Conservation (phyloP, 2,888 invertebrate genomes). For the Dryocosmus kuriphilus region DNA sequence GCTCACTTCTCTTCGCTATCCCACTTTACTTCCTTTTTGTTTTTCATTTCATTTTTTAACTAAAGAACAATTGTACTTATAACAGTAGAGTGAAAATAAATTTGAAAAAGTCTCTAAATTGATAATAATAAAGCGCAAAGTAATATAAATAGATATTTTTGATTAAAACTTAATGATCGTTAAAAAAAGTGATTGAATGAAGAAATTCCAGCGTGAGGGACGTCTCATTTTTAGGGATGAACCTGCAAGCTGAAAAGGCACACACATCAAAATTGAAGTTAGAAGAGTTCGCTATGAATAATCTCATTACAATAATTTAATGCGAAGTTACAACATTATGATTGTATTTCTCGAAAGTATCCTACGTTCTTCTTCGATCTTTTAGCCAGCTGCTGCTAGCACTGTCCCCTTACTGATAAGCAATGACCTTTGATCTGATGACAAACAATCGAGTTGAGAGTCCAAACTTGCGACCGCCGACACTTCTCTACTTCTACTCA, state of each 20-base stretch:
- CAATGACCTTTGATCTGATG: conserved; percentile 65
- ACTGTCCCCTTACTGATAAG: conserved; percentile 54
- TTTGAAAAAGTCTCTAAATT: too few species aligned
- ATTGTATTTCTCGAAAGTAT: conserved; percentile 28
- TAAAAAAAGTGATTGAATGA: background rate
- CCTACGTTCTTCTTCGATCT: conserved; percentile 46
- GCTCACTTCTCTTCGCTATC: too few species aligned
- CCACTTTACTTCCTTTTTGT: too few species aligned
- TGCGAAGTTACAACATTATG: background rate
- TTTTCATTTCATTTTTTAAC: too few species aligned
- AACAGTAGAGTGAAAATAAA: too few species aligned
- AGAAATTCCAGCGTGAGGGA: background rate
- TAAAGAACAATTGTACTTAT: too few species aligned
- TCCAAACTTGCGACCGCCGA: conserved; percentile 50
- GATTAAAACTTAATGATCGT: background rate
- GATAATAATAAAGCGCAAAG: too few species aligned
- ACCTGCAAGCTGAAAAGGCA: background rate
- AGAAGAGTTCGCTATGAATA: too few species aligned
- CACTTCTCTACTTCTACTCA: conserved; percentile 43
- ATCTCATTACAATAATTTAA: too few species aligned
- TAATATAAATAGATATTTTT: too few species aligned
- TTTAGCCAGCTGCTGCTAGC: conserved; percentile 49
- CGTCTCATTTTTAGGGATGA: background rate
- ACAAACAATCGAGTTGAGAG: conserved; percentile 64
- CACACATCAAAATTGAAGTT: background rate